Base-by-base conservation (phyloP, 1,140 invertebrate genomes). In the Delia radicum region DNA sequence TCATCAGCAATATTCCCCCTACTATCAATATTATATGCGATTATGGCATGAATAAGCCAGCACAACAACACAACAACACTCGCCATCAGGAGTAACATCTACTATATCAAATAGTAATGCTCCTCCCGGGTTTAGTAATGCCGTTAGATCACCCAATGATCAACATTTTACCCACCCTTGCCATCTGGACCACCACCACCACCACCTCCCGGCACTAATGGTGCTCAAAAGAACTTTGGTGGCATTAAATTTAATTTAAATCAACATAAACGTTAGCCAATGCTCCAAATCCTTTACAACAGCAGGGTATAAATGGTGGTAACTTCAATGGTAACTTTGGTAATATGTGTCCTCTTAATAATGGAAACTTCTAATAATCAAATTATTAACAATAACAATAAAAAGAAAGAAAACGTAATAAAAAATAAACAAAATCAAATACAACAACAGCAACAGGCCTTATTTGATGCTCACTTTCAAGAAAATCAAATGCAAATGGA, bases 391-490 rank as follows among this genome's bases (percentile, higher is more conserved):
- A 81, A 33, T 65, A 77, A 42, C 2, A 61, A 89, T 7, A 93
- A 93, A 87, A 94, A 93, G 87, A 93, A 93, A 82, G 92, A 75
- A 93, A 93, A 84, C 90, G 89, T 79, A 92, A 91, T 78, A 92
- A 92, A 84, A n/a, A 92, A 91, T 82, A 89, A 89, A 82, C 84
- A 89, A 84, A 87, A 87, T 84, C 87, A 89, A 75, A 74, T 78
- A 76, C 79, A 79, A 78, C 76, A 72, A 73, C 78, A 79, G 76
- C 78, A 79, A 76, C 75, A 74, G 62, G 73, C 75, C 15, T 73
- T 55, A 67, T 76, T 73, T 28, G 71, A 76, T 73, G 75, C 74
- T 2, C 65, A 73, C 18, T 76, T 76, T 62, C 46, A 76, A 18
- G 48, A 55, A 21, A 21, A 18, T 21, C 48, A 55, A 18, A 6